Evolutionary conservation across 2,888 invertebrate species (phyloP).

Genomic region (Apamea anceps): DNA sequence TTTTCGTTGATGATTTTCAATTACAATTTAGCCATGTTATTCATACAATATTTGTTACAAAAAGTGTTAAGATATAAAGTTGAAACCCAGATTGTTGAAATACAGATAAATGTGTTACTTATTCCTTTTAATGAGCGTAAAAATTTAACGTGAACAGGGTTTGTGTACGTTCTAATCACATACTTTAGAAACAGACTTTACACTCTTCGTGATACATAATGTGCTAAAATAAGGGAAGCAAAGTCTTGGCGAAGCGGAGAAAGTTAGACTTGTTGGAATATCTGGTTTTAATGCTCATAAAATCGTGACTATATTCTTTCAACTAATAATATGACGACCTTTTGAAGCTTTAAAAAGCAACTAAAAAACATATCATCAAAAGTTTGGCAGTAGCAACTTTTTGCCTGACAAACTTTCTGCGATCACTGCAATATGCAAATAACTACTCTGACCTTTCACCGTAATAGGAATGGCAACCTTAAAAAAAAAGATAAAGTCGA

Average conservation of each 20-base stretch:
- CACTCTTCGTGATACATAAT: neutral
- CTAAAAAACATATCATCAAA: neutral
- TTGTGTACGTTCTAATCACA: neutral
- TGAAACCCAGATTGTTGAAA: too few relatives aligned
- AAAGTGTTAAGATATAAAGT: neutral
- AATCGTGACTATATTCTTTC: neutral
- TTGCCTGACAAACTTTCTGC: neutral
- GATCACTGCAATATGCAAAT: constrained; percentile 29
- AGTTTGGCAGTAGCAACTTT: neutral
- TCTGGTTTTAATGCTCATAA: neutral
- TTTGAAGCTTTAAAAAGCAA: neutral
- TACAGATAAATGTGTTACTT: neutral
- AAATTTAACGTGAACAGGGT: neutral
- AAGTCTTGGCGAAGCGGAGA: neutral
- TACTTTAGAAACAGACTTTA: neutral
- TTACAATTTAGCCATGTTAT: neutral
- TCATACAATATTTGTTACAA: neutral
- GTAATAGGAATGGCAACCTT: constrained; percentile 30
- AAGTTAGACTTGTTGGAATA: too few relatives aligned
- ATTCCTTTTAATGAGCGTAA: neutral
- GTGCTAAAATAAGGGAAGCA: too few relatives aligned
- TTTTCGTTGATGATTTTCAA: neutral
- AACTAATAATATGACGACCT: neutral
- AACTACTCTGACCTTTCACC: constrained; percentile 32
- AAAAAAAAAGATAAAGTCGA: constrained; percentile 16